A percentile compares a stretch with the other conserved stretches of the same genome.
These are phyloP conservation scores for Micromys minutus DNA, from an alignment of 2,113 vertebrate genomes.

Conservation along the genomic window DNA sequence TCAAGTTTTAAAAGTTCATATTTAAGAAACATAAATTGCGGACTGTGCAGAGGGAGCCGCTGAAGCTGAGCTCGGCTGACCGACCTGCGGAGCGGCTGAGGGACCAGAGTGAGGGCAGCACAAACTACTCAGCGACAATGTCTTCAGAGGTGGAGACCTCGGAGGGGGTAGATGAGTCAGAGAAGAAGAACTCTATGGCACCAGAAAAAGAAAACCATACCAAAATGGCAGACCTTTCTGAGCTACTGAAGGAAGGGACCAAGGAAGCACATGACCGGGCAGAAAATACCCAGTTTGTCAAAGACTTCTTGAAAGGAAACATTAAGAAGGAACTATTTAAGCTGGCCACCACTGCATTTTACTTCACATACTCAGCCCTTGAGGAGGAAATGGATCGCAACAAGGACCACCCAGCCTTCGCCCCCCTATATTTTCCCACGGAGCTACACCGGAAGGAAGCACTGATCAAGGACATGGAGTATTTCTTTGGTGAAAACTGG, in stretches of 20 bases:
- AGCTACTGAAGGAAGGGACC: constrained; percentile 95
- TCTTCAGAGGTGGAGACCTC: no score
- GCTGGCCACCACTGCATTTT: constrained; percentile 93
- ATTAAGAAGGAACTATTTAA: constrained; percentile 96
- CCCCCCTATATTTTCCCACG: no score
- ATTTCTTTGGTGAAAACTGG: constrained; percentile 95
- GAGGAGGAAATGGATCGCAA: constrained; percentile 97
- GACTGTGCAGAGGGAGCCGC: no score
- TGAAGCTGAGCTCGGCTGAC: no score
- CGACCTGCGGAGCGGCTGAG: no score
- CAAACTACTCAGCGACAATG: no score
- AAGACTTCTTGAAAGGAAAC: constrained; percentile 95
- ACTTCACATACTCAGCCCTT: constrained; percentile 94
- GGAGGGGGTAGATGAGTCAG: no score
- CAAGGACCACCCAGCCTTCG: no score
- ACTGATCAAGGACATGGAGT: constrained; percentile 91
- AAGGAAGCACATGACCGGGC: constrained; percentile 95
- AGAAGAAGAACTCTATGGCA: no score
- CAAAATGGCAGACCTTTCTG: constrained; percentile 93
- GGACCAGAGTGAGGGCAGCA: no score
- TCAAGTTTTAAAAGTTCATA: neutral
- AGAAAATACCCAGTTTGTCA: constrained; percentile 96
- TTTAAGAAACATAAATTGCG: constrained; percentile 16
- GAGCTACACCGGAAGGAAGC: no score
- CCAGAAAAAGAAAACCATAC: no score